Evolutionary conservation across 2,888 invertebrate genomes (phyloP).

Genomic region (Acanthopleura granulata): DNA sequence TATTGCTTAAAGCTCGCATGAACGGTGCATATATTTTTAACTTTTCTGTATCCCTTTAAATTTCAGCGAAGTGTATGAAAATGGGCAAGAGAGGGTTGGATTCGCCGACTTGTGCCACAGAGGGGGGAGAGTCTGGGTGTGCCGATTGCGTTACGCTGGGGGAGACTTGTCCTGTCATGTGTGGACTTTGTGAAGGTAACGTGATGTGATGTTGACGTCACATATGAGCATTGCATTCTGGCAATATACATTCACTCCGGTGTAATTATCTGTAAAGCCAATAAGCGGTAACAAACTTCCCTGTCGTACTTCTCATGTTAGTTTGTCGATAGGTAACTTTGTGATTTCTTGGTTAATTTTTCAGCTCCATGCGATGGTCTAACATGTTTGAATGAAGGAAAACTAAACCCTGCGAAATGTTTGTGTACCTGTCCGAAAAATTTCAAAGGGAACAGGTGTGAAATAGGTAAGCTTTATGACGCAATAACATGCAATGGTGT

Average conservation of each 20-base stretch:
- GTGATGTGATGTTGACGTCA: too few species aligned
- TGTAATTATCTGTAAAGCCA: too few species aligned
- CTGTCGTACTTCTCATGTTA: not conserved
- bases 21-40: not conserved
- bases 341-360: slow-evolving; percentile 2
- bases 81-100: slow-evolving; percentile 49
- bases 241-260: too few species aligned
- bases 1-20: not conserved
- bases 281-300: not conserved
- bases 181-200: slow-evolving; percentile 53
- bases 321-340: not conserved
- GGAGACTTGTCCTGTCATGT: slow-evolving; percentile 54
- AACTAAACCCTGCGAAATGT: slow-evolving; percentile 42
- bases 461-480: slow-evolving; percentile 33
- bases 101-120: slow-evolving; percentile 40
- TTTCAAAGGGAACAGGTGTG: slow-evolving; percentile 45
- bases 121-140: slow-evolving; percentile 46
- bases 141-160: slow-evolving; percentile 35
- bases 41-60: not conserved
- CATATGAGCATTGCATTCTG: too few species aligned
- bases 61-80: slow-evolving; percentile 39
- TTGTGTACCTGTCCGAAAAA: slow-evolving; percentile 42
- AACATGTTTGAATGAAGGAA: slow-evolving; percentile 47
- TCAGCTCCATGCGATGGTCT: slow-evolving; percentile 45
- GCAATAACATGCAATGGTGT: too few species aligned